Base-by-base conservation (phyloP, 2,113 vertebrate species). In the Chlorodrepanis virens region DNA sequence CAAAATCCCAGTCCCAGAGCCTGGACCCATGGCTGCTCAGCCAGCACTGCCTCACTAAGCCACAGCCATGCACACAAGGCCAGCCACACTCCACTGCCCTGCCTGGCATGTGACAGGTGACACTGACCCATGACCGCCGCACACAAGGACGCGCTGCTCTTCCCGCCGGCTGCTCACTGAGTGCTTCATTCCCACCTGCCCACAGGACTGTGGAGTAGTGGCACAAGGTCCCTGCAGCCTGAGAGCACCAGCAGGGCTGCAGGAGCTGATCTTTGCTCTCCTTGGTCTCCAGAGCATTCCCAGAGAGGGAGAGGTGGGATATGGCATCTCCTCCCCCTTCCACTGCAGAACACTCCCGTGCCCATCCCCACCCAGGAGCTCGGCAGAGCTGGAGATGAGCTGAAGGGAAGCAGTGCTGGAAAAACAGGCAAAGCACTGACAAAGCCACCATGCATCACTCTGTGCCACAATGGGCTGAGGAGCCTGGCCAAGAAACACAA, bases 11-110 rank as follows among this genome's bases (percentile, higher is more conserved):
- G 12, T 33, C 21, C 24, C 23, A 23, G n/a, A 2, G 64, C 60
- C n/a, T 6, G 49, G 19, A 17, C 1, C 1, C 5, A 0, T 1
- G 9, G 72, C 77, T 71, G 67, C 63, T 64, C 8, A 9, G 42
- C 64, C 12, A 5, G 0, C 28, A 39, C 6, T 0, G 0, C 24
- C 77, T 25, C 8, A 5, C 39, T 3, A 8, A 83, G 77, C 31
- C 28, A 8, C 19, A 37, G 78, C 17, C 1, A 0, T 1, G 28
- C 1, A 3, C 39, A 16, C 45, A 6, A 0, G 1, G 50, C 28
- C 0, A 0, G 61, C 56, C 76, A 42, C 1, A 0, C 71, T 72
- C 31, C 47, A 0, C 1, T 24, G 7, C 40, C 56, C 71, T 10
- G 59, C 54, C 61, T 2, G 6, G 29, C 81, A 6, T 4, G 3